Percentiles rank a stretch among this genome's conserved stretches.
Conservation (phyloP, 2,113 vertebrate species). For the Tachysurus fulvidraco region DNA sequence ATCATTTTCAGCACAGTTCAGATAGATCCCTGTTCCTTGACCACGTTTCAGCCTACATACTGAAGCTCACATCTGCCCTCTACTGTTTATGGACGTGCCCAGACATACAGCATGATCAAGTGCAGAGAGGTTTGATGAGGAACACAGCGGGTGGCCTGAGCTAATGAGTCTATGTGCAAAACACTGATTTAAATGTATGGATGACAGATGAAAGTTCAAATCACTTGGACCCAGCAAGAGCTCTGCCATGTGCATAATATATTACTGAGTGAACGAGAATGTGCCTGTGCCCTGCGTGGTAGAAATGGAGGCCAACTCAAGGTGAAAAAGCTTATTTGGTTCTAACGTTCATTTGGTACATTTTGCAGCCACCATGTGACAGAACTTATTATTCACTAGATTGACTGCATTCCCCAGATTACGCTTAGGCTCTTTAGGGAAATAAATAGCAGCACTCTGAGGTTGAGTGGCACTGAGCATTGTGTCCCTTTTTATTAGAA, state of each 20-base stretch:
- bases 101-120: constrained; percentile 28
- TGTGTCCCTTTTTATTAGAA: constrained; percentile 72
- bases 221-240: constrained; percentile 17
- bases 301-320: constrained; percentile 5
- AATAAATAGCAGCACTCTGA: constrained; percentile 63
- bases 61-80: constrained; percentile 92
- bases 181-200: constrained; percentile 28
- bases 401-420: constrained; percentile 57
- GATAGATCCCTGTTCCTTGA: neutral
- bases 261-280: constrained; percentile 20
- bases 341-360: constrained; percentile 24
- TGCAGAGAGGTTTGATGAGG: neutral
- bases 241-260: neutral
- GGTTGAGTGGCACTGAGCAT: constrained; percentile 70
- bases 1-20: neutral
- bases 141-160: constrained; percentile 12
- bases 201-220: constrained; percentile 32
- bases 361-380: constrained; percentile 44
- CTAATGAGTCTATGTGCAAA: constrained; percentile 30
- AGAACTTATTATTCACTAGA: constrained; percentile 61
- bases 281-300: neutral
- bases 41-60: constrained; percentile 22
- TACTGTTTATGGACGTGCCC: constrained; percentile 72
- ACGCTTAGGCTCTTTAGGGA: constrained; percentile 69
- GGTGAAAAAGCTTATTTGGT: constrained; percentile 34